These are phyloP conservation scores for Petrocephalus schoutedeni DNA, from an alignment of 2,797 vertebrate genomes.

Conservation along the genomic window DNA sequence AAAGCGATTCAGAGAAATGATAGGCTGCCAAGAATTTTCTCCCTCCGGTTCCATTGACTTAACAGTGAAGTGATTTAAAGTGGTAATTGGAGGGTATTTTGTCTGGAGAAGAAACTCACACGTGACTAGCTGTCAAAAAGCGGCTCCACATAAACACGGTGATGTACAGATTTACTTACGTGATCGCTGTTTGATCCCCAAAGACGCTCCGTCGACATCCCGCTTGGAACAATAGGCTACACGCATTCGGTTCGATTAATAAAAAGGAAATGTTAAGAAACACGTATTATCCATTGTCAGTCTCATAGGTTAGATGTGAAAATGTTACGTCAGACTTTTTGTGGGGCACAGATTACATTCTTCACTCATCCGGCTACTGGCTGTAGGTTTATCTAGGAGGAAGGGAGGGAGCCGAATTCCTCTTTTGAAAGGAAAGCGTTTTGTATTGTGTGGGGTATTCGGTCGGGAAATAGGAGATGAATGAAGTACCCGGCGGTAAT, in stretches of 20 bases:
- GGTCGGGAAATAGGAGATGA: constrained; percentile 35
- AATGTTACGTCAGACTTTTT: constrained; percentile 11
- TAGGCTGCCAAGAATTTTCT: not conserved
- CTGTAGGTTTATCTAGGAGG: constrained; percentile 12
- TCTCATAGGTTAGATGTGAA: not conserved
- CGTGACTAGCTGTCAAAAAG: not conserved
- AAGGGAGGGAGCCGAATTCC: constrained; percentile 33
- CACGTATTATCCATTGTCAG: not conserved
- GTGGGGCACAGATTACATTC: constrained; percentile 15
- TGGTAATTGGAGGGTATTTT: not conserved
- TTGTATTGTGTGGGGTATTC: constrained; percentile 36
- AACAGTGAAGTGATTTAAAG: not conserved
- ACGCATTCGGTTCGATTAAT: not conserved
- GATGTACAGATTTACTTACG: not conserved
- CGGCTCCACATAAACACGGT: not conserved
- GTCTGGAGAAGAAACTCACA: not conserved
- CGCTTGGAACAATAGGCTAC: not conserved
- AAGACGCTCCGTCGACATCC: not conserved
- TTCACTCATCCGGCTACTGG: not conserved
- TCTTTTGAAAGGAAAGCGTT: constrained; percentile 33
- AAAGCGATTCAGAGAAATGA: not conserved
- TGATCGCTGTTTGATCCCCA: not conserved
- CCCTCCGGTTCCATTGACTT: not conserved
- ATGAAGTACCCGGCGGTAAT: constrained; percentile 31
- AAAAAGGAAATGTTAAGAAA: not conserved